Evolutionary conservation across 2,888 invertebrate species (phyloP), one percentile per base, ranked within the genome.

Genomic region (Patella depressa): DNA sequence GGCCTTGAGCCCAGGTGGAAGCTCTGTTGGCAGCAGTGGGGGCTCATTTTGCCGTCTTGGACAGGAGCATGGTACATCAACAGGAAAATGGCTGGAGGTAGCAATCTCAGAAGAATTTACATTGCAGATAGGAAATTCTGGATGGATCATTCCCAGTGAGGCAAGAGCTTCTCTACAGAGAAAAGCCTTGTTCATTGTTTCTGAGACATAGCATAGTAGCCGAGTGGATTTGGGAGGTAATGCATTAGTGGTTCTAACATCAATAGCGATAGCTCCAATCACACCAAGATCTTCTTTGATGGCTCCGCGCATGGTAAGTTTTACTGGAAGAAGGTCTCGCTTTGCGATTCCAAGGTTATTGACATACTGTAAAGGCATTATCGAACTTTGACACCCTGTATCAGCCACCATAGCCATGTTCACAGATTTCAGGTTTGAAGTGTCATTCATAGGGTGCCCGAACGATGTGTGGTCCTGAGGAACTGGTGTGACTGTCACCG

Each of bases 291-390:
- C 73, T 59, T 77, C 77, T 65, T 69, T 78, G n/a, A 70, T 78
- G 19, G 78, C 78, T n/a, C 80, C 80, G 15, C 77, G 77, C 80
- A 81, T 80, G 9, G 78, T 77, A 65, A 81, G 77, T 53, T 81
- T 80, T 24, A 80, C 78, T n/a, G 75, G 79, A 57, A 79, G 73
- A n/a, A 81, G 79, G 55, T 81, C 79, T 69, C 71, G 34, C 76
- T 55, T 53, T 45, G 24, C 29, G n/a, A 80, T 77, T n/a, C n/a
- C n/a, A n/a, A n/a, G n/a, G n/a, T n/a, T n/a, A n/a, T n/a, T n/a
- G n/a, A n/a, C n/a, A n/a, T n/a, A n/a, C n/a, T 74, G 53, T 69
- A 78, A 76, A 55, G 77, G 78, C 24, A 79, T 81, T 11, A 81
- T 79, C 7, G 76, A 57, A 78, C 79, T 79, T 45, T 79, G 77